Percentiles rank a stretch among this genome's conserved stretches.
These are phyloP conservation scores for Colossoma macropomum DNA, from an alignment of 2,113 vertebrate species.

Conservation along the genomic window DNA sequence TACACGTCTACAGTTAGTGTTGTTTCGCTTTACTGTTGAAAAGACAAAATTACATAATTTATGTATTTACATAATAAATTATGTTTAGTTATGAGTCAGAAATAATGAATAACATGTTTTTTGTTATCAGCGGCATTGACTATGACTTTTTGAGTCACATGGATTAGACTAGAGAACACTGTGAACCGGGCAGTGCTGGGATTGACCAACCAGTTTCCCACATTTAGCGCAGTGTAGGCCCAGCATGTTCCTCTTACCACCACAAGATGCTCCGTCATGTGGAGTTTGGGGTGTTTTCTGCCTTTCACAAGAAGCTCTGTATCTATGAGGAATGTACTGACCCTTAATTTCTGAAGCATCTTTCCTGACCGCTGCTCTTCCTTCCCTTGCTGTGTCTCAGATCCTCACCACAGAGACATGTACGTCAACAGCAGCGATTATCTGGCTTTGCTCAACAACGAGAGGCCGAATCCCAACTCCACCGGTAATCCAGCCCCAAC, in stretches of 20 bases:
- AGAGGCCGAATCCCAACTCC: constrained; percentile 82
- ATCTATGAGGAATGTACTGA: too few relatives aligned
- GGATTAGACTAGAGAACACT: not conserved
- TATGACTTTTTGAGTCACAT: not conserved
- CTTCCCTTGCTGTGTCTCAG: constrained; percentile 64
- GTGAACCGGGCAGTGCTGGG: not conserved
- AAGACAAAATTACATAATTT: too few relatives aligned
- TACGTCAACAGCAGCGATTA: constrained; percentile 89
- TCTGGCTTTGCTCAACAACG: constrained; percentile 85
- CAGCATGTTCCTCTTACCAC: too few relatives aligned
- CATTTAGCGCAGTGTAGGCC: not conserved
- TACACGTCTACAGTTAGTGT: too few relatives aligned
- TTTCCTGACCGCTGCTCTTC: too few relatives aligned
- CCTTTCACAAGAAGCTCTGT: too few relatives aligned
- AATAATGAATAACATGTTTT: too few relatives aligned
- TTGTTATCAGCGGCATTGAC: too few relatives aligned
- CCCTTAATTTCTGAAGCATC: not conserved
- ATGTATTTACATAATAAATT: too few relatives aligned
- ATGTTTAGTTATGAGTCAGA: too few relatives aligned
- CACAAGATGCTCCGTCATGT: not conserved
- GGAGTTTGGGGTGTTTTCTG: too few relatives aligned
- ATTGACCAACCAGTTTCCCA: not conserved
- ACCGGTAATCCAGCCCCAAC: constrained; percentile 72
- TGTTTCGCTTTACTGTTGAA: too few relatives aligned
- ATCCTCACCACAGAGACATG: constrained; percentile 88